Conservation (phyloP, 2,113 vertebrate species). For the Oplegnathus fasciatus region DNA sequence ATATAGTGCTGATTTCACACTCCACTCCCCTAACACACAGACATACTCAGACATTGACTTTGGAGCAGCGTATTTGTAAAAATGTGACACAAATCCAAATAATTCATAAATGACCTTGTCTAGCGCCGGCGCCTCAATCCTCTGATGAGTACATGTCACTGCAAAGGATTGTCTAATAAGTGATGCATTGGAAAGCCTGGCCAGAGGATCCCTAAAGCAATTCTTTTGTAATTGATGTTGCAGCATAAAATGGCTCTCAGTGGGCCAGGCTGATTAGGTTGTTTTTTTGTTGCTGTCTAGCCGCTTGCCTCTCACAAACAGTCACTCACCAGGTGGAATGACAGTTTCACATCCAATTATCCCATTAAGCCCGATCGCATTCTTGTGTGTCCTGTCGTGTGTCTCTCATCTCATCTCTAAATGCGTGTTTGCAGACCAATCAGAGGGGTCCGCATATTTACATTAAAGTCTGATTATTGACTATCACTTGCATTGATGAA, state of each 20-base stretch:
- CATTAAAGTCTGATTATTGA: slow-evolving; percentile 37
- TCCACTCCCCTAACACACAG: slow-evolving; percentile 6
- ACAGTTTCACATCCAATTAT: slow-evolving; percentile 77
- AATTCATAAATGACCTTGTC: slow-evolving; percentile 78
- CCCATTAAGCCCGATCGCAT: slow-evolving; percentile 55
- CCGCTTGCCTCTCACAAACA: slow-evolving; percentile 51
- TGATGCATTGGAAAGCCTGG: slow-evolving; percentile 75
- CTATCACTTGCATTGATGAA: slow-evolving; percentile 28
- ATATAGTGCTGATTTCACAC: slow-evolving; percentile 47
- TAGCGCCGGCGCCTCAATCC: slow-evolving; percentile 61
- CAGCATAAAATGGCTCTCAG: slow-evolving; percentile 78
- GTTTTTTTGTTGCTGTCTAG: slow-evolving; percentile 69
- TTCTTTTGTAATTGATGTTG: slow-evolving; percentile 82
- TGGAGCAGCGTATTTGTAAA: slow-evolving; percentile 48
- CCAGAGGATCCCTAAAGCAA: slow-evolving; percentile 78
- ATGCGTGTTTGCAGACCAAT: slow-evolving; percentile 9
- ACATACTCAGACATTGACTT: slow-evolving; percentile 36
- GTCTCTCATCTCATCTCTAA: slow-evolving; percentile 35
- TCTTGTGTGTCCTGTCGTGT: slow-evolving; percentile 32
- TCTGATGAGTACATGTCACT: slow-evolving; percentile 82
- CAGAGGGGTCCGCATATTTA: slow-evolving; percentile 1
- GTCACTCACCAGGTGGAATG: slow-evolving; percentile 70
- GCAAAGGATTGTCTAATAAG: slow-evolving; percentile 80
- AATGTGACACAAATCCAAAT: slow-evolving; percentile 73
- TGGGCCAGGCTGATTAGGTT: slow-evolving; percentile 74